These are phyloP conservation scores for Microctonus hyperodae DNA, from an alignment of 2,888 invertebrate species.

Conservation along the genomic window DNA sequence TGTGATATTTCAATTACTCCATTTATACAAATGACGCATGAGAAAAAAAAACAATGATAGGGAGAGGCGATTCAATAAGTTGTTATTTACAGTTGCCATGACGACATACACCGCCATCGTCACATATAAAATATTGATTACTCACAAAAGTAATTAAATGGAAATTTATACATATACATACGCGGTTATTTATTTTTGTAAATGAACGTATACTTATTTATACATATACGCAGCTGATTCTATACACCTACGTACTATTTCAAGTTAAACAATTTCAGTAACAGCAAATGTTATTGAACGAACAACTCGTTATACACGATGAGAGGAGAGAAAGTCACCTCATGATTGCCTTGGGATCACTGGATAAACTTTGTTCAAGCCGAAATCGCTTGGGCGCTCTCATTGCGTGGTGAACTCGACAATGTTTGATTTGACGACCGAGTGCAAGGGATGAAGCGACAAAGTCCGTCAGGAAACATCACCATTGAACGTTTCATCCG, in stretches of 20 bases:
- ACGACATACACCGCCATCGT: slow-evolving; percentile 27
- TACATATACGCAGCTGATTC: too few species aligned
- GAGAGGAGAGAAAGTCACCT: neutral
- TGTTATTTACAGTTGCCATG: slow-evolving; percentile 42
- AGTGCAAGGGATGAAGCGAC: neutral
- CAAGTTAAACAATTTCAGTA: neutral
- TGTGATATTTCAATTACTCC: slow-evolving; percentile 23
- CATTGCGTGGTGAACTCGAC: slow-evolving; percentile 42
- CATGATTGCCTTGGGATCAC: slow-evolving; percentile 37
- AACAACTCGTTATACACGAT: neutral
- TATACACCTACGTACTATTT: neutral
- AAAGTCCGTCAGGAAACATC: neutral
- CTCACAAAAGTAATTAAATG: neutral
- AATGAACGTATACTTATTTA: too few species aligned
- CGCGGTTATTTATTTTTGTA: too few species aligned
- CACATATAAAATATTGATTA: neutral
- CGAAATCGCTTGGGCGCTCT: slow-evolving; percentile 30
- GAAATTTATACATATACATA: neutral
- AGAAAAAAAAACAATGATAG: neutral
- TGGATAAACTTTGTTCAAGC: slow-evolving; percentile 41
- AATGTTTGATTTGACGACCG: slow-evolving; percentile 44
- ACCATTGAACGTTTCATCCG: neutral
- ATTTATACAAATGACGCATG: neutral
- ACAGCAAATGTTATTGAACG: neutral
- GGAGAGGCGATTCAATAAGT: slow-evolving; percentile 34